These are phyloP conservation scores for Gortyna flavago DNA, from an alignment of 2,888 invertebrate genomes.

Conservation along the genomic window DNA sequence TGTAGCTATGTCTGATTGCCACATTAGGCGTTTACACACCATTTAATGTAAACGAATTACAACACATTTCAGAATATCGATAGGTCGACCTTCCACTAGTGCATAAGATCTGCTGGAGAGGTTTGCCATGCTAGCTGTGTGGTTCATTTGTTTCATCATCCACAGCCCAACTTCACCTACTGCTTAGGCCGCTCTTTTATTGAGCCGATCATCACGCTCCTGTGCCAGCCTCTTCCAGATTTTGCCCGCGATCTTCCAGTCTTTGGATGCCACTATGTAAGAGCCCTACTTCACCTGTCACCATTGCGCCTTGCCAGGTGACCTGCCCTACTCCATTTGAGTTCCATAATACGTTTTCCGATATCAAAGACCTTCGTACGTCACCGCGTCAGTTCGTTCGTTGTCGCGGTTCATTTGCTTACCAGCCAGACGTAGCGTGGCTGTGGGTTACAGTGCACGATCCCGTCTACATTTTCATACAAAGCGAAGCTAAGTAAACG, in stretches of 20 bases:
- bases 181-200: too few relatives aligned
- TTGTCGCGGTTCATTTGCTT: not conserved
- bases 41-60: conserved; percentile 55
- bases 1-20: conserved; percentile 34
- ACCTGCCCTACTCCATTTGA: too few relatives aligned
- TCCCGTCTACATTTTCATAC: not conserved
- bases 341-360: too few relatives aligned
- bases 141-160: not conserved
- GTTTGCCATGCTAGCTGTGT: not conserved
- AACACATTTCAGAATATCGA: conserved; percentile 44
- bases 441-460: not conserved
- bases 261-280: too few relatives aligned
- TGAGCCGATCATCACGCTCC: too few relatives aligned
- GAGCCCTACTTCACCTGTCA: too few relatives aligned
- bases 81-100: not conserved
- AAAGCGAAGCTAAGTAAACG: not conserved
- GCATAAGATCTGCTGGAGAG: not conserved
- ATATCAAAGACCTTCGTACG: too few relatives aligned
- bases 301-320: too few relatives aligned
- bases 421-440: not conserved
- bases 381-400: too few relatives aligned
- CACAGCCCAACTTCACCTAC: too few relatives aligned
- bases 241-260: too few relatives aligned
- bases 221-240: too few relatives aligned
- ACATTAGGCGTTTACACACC: conserved; percentile 31